Percentiles rank a stretch among this genome's conserved stretches.
phyloP scores from a whole-genome alignment of 2,113 vertebrate genomes.

The Galeopterus variegatus region DNA sequence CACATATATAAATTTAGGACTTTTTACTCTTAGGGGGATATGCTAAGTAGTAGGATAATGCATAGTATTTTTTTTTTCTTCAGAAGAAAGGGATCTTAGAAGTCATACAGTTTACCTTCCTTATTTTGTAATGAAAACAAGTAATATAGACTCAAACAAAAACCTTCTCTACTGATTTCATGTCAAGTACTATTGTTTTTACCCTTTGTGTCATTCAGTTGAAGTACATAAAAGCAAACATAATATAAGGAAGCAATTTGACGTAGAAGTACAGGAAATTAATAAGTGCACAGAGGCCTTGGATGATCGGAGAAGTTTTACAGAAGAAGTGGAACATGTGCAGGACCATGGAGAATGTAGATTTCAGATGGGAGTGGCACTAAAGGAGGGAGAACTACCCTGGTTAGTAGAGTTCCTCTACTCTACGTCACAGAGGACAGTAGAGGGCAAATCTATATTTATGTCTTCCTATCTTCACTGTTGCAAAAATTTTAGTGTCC shows the following conservation, averaged over 20 bases:
- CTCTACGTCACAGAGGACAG: neutral
- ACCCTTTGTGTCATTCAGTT: neutral
- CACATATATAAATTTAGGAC: neutral
- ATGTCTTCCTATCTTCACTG: neutral
- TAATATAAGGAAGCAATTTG: neutral
- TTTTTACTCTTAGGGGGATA: neutral
- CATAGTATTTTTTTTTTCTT: neutral
- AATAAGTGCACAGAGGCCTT: neutral
- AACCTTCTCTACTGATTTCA: neutral
- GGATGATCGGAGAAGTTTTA: neutral
- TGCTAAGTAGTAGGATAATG: neutral
- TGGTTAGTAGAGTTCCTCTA: neutral
- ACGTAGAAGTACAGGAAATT: neutral
- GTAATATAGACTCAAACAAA: neutral
- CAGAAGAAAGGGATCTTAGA: neutral
- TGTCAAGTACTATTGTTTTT: neutral
- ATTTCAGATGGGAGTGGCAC: neutral
- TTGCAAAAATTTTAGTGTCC: neutral
- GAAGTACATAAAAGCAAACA: neutral
- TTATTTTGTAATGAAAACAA: slow-evolving; percentile 21
- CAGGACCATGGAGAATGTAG: neutral
- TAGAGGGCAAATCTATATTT: neutral
- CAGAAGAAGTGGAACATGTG: neutral
- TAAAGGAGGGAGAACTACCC: neutral
- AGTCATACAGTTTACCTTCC: neutral